Evolutionary conservation across 2,888 invertebrate species (phyloP), one percentile per base, ranked within the genome.

Genomic region (Aporophyla lueneburgensis): DNA sequence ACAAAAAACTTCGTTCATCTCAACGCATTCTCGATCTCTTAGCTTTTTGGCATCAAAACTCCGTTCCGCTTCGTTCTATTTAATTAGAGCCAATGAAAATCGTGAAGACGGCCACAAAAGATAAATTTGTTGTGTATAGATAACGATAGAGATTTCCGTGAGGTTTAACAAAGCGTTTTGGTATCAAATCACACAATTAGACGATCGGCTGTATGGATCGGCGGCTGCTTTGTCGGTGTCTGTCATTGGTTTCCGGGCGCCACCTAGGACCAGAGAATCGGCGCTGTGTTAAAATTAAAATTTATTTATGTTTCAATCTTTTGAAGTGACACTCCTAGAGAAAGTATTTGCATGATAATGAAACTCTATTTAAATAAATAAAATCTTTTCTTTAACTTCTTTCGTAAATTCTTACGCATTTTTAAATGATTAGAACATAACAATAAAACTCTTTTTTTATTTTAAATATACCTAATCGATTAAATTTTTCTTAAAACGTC

Each of bases 151-250:
- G 94, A 94, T 95, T 95, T 94, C 93, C 92, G 92, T 92, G 92
- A 91, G 92, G 91, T 89, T 83, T 93, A 94, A 96, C 96, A 96
- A 96, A 94, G 95, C 93, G 94, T 95, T 96, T 96, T 95, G 92
- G 95, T 95, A 96, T 96, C 96, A 94, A 95, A 95, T 95, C 96
- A 94, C 94, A 96, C 96, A 96, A 96, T 96, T 96, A 96, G 94
- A 95, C 94, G 96, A 96, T 95, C 95, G 94, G 91, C 88, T 92
- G 93, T 94, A 91, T 92, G 91, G 91, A 86, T 88, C 87, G 93
- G 87, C 94, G 94, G 94, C 73, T 87, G 93, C 96, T 96, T 96
- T 96, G 96, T 95, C 96, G 96, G 95, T 93, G 88, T 92, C 91
- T 93, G 94, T 96, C 96, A 93, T 93, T 94, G 93, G 88, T 71